phyloP scores from a whole-genome alignment of 2,113 vertebrate genomes.

The Eidolon helvum region DNA sequence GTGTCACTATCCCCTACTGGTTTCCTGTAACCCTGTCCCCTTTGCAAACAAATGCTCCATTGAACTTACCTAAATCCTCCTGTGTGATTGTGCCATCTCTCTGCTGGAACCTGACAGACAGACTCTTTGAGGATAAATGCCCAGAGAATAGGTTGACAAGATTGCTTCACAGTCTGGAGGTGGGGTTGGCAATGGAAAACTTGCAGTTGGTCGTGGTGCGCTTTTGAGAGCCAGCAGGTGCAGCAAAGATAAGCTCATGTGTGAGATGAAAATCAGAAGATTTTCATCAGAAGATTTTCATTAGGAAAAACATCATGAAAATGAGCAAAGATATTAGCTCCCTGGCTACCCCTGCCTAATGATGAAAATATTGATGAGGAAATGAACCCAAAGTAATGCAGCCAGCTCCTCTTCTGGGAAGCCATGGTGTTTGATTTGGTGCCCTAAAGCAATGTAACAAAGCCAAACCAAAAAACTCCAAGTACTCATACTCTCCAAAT shows the following conservation, averaged over 20 bases:
- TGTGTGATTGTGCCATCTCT: neutral
- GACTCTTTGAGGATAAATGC: neutral
- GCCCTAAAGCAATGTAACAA: neutral
- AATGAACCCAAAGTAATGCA: neutral
- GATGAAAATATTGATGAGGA: neutral
- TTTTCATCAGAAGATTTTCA: slow-evolving; percentile 24
- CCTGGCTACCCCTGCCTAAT: neutral
- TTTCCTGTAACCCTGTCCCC: neutral
- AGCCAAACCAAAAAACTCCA: neutral
- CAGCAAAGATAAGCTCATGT: slow-evolving; percentile 15
- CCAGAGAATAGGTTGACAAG: neutral
- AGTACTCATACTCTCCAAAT: neutral
- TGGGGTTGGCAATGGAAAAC: neutral
- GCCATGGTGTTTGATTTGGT: neutral
- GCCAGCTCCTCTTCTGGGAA: neutral
- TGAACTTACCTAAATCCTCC: neutral
- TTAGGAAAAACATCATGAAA: neutral
- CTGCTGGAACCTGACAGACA: neutral
- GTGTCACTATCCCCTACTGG: fast-evolving
- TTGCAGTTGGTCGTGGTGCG: neutral
- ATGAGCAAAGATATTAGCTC: neutral
- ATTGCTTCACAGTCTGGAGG: neutral
- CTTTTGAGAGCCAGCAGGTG: neutral
- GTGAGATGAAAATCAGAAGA: slow-evolving; percentile 20
- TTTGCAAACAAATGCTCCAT: neutral